Evolutionary conservation across 2,797 vertebrate species (phyloP), one percentile per base, ranked within the genome.

Genomic region (Sphenopsis melanotis): DNA sequence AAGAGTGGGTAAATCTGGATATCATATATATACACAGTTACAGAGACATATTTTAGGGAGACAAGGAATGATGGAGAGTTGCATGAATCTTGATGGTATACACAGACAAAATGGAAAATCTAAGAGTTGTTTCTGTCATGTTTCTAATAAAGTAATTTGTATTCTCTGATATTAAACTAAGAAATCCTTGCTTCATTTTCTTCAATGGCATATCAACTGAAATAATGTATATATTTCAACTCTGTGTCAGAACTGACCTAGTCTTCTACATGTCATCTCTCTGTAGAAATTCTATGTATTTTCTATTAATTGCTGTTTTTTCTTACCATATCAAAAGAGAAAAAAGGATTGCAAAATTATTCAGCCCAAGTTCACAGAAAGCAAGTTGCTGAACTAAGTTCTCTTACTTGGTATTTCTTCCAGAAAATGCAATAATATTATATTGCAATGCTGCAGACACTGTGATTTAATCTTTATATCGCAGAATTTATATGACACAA

Each of bases 391-490:
- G 24, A 90, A 77, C 4, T 53, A 42, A 80, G 18, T 22, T 66
- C 7, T 88, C 36, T 86, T 57, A 57, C 30, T 69, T 76, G 19
- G 11, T 32, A 30, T 63, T 87, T 89, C 44, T 55, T 94, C 87
- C 29, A 29, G 53, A 65, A 95, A 95, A 79, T 42, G 8, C 46
- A 46, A 29, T 96, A 65, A 52, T 74, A 81, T 15, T 64, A 83
- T 89, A 88, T 71, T 46, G 39, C 32, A 95, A 37, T 49, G 74
- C 11, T 92, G 18, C 47, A 90, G 55, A 81, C 29, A 66, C n/a
- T 86, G 20, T 64, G 56, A 93, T 65, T 95, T 94, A 93, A 37
- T 89, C 94, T 89, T 94, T 94, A 86, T 52, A 69, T 91, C n/a
- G 64, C 0, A 6, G 75, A 94, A 90, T 87, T 71, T 95, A 59